Evolutionary conservation across 1,140 invertebrate species (phyloP), one percentile per base, ranked within the genome.

Genomic region (Diorhabda elongata): DNA sequence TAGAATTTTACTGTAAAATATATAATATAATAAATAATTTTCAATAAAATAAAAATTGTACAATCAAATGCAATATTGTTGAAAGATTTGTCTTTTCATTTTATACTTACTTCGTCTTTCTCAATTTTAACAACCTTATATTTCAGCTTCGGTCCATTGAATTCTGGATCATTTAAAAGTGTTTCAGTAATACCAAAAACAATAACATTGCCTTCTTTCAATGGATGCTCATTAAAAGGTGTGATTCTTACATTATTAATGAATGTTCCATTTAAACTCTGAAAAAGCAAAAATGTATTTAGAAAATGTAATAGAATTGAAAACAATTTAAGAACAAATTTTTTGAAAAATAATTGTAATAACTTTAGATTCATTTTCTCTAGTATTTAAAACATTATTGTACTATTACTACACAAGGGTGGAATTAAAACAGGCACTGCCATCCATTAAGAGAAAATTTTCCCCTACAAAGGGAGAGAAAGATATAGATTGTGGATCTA

Each of bases 221-320:
- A 42, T 2, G 9, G 63, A 8, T 42, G 8, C 41, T 56, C 56
- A 26, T 44, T 44, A 3, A 62, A 44, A 3, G 63, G 44, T 5
- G 41, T 26, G n/a, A 64, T 64, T 64, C 42, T 64, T 64, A 6
- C 4, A 4, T 42, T 6, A 42, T 64, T 64, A 41, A 64, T 64
- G 63, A 56, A 64, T 7, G 63, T 64, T 7, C 63, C 63, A 64
- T 64, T 64, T 5, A 5, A 8, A 56, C 45, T 64, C 63, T 64
- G 41, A 42, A 62, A 62, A 56, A 52, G 42, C 8, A 1, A 64
- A 3, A 52, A 3, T 52, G 26, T 26, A 26, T 26, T 26, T 26
- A 11, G 26, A 26, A 26, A 26, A 26, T 26, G 1, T 26, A 26
- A 26, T 26, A 26, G 26, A 26, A 26, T 26, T 26, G 26, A 26